A percentile compares a stretch with the other conserved stretches of the same genome.
phyloP scores from a whole-genome alignment of 2,888 invertebrate genomes.

The Amphimallon solstitiale region DNA sequence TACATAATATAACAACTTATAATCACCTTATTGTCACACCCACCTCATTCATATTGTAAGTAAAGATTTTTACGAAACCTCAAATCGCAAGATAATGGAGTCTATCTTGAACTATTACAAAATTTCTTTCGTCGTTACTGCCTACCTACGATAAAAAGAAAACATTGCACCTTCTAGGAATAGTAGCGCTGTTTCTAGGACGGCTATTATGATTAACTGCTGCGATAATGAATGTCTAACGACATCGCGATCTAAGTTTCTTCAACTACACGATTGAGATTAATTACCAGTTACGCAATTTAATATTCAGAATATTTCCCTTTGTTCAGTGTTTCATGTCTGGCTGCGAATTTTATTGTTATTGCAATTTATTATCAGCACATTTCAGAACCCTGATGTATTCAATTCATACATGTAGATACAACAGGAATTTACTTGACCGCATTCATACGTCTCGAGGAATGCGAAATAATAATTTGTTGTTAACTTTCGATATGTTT shows the following conservation, averaged over 20 bases:
- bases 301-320: constrained; percentile 20
- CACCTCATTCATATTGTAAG: no score
- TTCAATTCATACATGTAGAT: not conserved
- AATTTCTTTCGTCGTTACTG: not conserved
- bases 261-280: constrained; percentile 13
- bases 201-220: constrained; percentile 10
- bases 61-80: no score
- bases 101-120: not conserved
- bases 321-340: constrained; percentile 21
- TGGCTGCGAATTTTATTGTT: constrained; percentile 23
- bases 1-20: no score
- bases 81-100: no score
- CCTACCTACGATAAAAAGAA: constrained; percentile 9
- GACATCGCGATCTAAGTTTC: constrained; percentile 25
- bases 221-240: constrained; percentile 15
- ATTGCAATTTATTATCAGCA: constrained; percentile 28
- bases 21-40: no score
- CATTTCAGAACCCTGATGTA: constrained; percentile 21
- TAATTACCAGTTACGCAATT: constrained; percentile 22
- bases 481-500: no score
- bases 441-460: no score
- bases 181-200: constrained; percentile 16
- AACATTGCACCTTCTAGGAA: constrained; percentile 12
- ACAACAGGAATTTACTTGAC: no score
- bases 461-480: no score